Conservation (phyloP, 1,140 invertebrate genomes). For the Camponotus floridanus region DNA sequence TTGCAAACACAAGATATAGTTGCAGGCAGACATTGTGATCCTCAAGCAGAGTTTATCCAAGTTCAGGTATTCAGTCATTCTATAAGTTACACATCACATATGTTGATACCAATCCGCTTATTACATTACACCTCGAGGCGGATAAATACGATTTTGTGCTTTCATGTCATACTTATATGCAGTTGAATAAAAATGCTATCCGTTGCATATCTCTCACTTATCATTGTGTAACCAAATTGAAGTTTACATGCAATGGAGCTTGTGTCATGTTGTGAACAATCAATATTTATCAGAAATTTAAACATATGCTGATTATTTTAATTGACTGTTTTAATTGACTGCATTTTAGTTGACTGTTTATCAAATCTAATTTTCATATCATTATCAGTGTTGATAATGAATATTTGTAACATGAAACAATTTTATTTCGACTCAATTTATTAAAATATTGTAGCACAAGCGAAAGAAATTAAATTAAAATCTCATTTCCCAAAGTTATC, state of each 20-base stretch:
- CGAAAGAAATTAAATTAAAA: too few species aligned
- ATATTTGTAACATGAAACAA: too few species aligned
- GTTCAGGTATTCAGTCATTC: conserved; percentile 60
- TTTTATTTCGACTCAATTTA: too few species aligned
- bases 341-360: too few species aligned
- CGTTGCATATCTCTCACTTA: not conserved
- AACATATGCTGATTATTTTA: too few species aligned
- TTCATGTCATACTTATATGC: not conserved
- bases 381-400: too few species aligned
- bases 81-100: conserved; percentile 46
- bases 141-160: conserved; percentile 53
- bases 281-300: too few species aligned
- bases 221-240: not conserved
- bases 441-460: too few species aligned
- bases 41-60: conserved; percentile 65
- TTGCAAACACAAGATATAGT: not conserved
- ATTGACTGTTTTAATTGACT: too few species aligned
- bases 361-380: too few species aligned
- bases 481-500: too few species aligned
- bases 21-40: too few species aligned
- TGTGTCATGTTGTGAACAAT: not conserved
- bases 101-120: conserved; percentile 71
- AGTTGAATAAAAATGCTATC: not conserved
- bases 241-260: not conserved
- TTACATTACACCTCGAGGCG: conserved; percentile 66